Base-by-base conservation (phyloP, 2,797 vertebrate species). In the Natrix natrix region DNA sequence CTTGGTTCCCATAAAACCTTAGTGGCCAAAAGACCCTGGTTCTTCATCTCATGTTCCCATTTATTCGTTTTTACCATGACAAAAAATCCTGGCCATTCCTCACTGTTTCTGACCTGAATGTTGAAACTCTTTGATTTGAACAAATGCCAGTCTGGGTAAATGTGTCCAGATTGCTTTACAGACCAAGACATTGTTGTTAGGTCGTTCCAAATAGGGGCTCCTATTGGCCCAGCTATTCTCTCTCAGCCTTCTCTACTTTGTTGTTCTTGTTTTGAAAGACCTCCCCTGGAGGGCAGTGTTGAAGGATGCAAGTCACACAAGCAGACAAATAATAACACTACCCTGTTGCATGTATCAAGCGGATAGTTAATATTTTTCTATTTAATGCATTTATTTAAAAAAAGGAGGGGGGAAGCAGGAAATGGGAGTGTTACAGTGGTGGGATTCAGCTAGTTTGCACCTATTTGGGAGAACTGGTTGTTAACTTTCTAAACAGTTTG, bases 331-430 rank as follows among this genome's bases (percentile, higher is more conserved):
- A 83, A 83, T 48, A 83, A 83, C 12, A 37, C 37, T 83, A 83
- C 10, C 10, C 37, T 5, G 8, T 20, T 24, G 4, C 37, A 22
- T 24, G 20, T 48, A 48, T 22, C 20, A 48, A 83, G 74, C 0
- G 8, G 37, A 78, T 78, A 43, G 74, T 22, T 78, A 43, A 78
- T 78, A 22, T 48, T 83, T 43, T 83, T 48, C 74, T 48, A 11
- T 48, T 24, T 83, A 83, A 83, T 83, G 37, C 20, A 83, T 83
- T 22, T 83, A 48, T 48, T 22, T 0, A 0, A 11, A 22, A 78
- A 78, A 78, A 5, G 0, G 1, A 1, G 3, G 8, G 4, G 20
- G 17, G 4, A 0, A 43, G 10, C 8, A 10, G 10, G 10, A 83
- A 83, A 24, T 48, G 10, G 10, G 20, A 74, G n/a, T 17, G 66